A percentile compares a stretch with the other conserved stretches of the same genome.
These are phyloP conservation scores for Manis javanica DNA, from an alignment of 2,797 vertebrate species.

Conservation along the genomic window DNA sequence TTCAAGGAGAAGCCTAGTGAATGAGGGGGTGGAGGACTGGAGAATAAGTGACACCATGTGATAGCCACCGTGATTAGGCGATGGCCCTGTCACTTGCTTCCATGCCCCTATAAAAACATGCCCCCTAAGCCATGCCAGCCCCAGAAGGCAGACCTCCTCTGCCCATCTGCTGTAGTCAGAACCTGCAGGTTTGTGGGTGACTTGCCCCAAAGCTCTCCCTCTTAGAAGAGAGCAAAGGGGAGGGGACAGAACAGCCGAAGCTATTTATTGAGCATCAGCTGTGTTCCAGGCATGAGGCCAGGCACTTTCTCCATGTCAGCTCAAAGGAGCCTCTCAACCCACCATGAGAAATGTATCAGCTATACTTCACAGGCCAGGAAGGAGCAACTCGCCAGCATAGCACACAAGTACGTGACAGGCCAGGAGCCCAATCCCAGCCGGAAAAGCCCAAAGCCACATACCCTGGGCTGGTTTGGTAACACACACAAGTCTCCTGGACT, in stretches of 20 bases:
- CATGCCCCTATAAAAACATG: not conserved
- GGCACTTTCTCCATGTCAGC: not conserved
- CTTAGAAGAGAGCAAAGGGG: not conserved
- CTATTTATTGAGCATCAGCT: not conserved
- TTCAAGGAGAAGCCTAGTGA: not conserved
- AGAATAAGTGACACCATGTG: not conserved
- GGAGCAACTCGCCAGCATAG: not conserved
- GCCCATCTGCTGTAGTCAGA: not conserved
- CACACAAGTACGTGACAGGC: not conserved
- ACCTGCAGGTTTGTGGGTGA: not conserved
- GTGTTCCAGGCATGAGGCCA: too few species aligned
- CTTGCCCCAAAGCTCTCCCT: not conserved
- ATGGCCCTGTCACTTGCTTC: too few species aligned
- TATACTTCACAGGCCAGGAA: not conserved
- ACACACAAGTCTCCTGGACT: not conserved
- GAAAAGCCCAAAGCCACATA: not conserved
- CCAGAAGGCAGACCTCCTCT: not conserved
- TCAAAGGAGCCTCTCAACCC: not conserved
- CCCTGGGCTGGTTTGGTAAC: not conserved
- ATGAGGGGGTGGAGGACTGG: not conserved
- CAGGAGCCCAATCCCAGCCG: not conserved
- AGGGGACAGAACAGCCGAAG: not conserved
- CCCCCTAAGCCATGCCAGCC: not conserved
- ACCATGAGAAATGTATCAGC: not conserved
- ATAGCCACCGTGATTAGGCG: rapidly evolving